Base-by-base conservation (phyloP, 2,113 vertebrate genomes). In the Hyaena hyaena region DNA sequence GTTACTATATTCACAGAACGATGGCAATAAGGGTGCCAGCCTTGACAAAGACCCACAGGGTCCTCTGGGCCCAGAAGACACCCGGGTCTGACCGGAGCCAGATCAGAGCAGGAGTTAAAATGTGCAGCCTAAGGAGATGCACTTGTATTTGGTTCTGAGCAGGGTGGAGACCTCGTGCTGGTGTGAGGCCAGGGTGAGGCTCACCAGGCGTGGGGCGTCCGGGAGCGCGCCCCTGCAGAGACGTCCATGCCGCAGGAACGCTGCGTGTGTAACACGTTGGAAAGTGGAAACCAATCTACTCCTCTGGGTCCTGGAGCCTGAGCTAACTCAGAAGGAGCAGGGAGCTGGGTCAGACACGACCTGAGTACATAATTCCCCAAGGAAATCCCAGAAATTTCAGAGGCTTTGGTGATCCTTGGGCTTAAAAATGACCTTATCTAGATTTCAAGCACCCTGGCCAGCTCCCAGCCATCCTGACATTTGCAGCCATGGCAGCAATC, bases 121-220 rank as follows among this genome's bases (percentile, higher is more conserved):
- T 14, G 26, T 19, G 35, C 4, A 35, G 61, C 10, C 7, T 17
- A 12, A 79, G 61, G 31, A 39, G 6, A 23, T 26, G 28, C 10
- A 63, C 33, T 16, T 45, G 1, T 9, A 33, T 66, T 5, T 1
- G 4, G 48, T 68, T 79, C 61, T 16, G 6, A 81, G 61, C 50
- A 55, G 24, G 43, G 15, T 14, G 7, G 19, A 10, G 12, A 10
- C 9, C 8, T 43, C 28, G 33, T 16, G 48, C 17, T 21, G 55
- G 1, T 4, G 14, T 21, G 31, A 85, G 33, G 16, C 26, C 8
- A 23, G 23, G 58, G 5, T 6, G 50, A 33, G 53, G 55, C 0
- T 12, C 14, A 1, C 43, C 19, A 0, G 4, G 10, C 15, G 19
- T 23, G 33, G 19, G 69, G 24, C 1, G 0, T 50, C 5, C 35